Evolutionary conservation across 2,797 vertebrate genomes (phyloP).

Genomic region (Phrynocephalus forsythii): DNA sequence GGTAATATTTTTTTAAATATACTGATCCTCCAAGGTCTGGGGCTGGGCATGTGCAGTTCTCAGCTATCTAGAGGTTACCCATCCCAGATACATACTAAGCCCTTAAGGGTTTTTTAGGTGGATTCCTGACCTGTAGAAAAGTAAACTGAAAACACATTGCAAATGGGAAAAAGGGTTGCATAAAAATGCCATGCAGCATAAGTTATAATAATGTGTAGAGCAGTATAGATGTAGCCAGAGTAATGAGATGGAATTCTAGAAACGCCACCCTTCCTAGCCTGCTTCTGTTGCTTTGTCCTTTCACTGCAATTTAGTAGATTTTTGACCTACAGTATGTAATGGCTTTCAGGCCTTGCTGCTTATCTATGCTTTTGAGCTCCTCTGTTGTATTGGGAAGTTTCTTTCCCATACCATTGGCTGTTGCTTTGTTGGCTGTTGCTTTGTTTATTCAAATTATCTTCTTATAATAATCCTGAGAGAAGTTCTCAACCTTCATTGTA

Average conservation of each 20-base stretch:
- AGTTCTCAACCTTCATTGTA: conserved; percentile 17
- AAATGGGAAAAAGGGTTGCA: background rate
- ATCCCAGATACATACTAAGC: no score
- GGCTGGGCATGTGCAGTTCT: no score
- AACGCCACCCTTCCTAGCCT: conserved; percentile 27
- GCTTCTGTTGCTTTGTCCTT: background rate
- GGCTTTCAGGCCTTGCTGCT: conserved; percentile 18
- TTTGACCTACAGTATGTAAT: background rate
- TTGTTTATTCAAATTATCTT: background rate
- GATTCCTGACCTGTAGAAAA: background rate
- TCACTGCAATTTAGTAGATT: background rate
- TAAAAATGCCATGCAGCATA: background rate
- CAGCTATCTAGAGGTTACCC: background rate
- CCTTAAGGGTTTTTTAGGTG: background rate
- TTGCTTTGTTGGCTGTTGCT: conserved; percentile 1
- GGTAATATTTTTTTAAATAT: no score
- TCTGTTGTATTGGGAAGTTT: background rate
- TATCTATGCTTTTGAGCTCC: background rate
- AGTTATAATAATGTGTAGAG: background rate
- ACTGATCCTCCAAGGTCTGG: no score
- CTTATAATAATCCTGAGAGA: conserved; percentile 28
- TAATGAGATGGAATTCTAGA: conserved; percentile 29
- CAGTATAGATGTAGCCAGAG: background rate
- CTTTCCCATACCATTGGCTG: background rate
- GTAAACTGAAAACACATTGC: background rate